Base-by-base conservation (phyloP, 2,113 vertebrate genomes). In the Xyliphius kryptos region DNA sequence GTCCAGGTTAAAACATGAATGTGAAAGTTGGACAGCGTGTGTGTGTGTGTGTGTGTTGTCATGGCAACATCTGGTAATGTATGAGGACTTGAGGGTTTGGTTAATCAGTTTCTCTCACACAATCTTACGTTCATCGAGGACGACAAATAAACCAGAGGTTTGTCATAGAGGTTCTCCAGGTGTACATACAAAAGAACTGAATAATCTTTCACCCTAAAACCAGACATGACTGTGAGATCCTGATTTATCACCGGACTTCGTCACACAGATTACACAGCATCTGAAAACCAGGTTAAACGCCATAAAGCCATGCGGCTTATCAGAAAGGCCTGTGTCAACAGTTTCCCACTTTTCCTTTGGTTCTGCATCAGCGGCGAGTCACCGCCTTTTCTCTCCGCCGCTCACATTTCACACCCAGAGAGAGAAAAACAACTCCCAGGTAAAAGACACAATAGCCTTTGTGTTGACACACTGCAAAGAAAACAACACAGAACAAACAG, bases 401-500 rank as follows among this genome's bases (percentile, higher is more conserved):
- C 51, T 62, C 6, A 10, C 12, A 17, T 32, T n/a, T 68, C 54
- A 55, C 49, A 56, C 22, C 38, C 44, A 47, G 22, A 55, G 10
- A 40, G 48, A 40, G 15, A 20, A 2, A 43, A 20, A 43, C 11
- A 10, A 37, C 2, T 16, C 32, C 37, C 12, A 40, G 26, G 52
- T 51, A 6, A 52, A 51, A 61, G 20, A 61, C 48, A 48, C 41
- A 16, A 61, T 5, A 53, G 22, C 49, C 38, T 38, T 38, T 65
- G 46, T 6, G 32, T 43, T 82, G 74, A 61, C 53, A 61, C 52
- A 54, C 59, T 70, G 40, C 73, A 70, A 50, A 54, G 77, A 63
- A 76, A 80, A 81, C 78, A 76, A 69, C 38, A 61, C 59, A 65
- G 67, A 65, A 68, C 58, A 79, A 84, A 83, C 76, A 83, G 70